These are phyloP conservation scores for Alligator mississippiensis DNA, from an alignment of 2,113 vertebrate species.

Conservation along the genomic window DNA sequence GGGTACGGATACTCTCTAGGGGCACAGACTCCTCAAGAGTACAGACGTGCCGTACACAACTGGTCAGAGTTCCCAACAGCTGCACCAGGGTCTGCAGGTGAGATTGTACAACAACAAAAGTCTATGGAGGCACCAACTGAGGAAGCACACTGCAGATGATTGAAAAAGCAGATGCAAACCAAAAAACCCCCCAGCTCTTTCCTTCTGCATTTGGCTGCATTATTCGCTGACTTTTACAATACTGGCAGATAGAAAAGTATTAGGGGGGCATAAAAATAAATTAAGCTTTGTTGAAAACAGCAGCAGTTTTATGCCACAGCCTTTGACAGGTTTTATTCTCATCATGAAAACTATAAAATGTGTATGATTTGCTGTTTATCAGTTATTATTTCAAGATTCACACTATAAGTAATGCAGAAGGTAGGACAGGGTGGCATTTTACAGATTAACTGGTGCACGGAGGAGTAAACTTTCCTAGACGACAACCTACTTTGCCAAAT, in stretches of 20 bases:
- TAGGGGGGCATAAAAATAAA: not conserved
- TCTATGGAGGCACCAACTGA: not conserved
- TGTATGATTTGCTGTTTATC: not conserved
- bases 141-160: not conserved
- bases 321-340: accelerated
- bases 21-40: constrained; percentile 76
- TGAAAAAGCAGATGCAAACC: not conserved
- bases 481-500: too few species aligned
- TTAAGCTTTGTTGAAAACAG: not conserved
- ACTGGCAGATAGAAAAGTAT: not conserved
- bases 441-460: too few species aligned
- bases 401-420: not conserved
- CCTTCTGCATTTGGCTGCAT: not conserved
- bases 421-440: too few species aligned
- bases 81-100: constrained; percentile 84
- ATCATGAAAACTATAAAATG: not conserved
- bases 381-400: not conserved
- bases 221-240: not conserved
- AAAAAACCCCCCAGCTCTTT: not conserved
- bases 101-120: not conserved
- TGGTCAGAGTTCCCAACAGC: constrained; percentile 82
- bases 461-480: too few species aligned
- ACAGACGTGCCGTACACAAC: constrained; percentile 84
- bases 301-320: not conserved
- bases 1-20: constrained; percentile 83